Evolutionary conservation across 2,888 invertebrate genomes (phyloP), one percentile per base, ranked within the genome.

Genomic region (Danaus chrysippus): DNA sequence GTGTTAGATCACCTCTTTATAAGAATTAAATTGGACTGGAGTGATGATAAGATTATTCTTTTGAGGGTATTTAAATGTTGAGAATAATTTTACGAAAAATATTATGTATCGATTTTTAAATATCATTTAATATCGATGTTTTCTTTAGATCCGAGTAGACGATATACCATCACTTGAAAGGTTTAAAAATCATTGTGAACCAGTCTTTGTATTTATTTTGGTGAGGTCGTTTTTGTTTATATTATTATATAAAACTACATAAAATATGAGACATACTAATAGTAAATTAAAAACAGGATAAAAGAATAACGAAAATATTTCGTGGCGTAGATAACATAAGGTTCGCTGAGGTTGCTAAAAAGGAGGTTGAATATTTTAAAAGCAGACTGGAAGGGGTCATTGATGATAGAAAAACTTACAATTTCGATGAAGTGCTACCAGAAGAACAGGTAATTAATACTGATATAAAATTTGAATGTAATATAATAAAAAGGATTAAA

Each of bases 21-120:
- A 8, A 83, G 59, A 0, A 76, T 88, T 0, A 91, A 91, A 65
- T 62, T 88, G 11, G 85, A 85, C 56, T 91, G 88, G 89, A 81
- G 83, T 56, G 66, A 81, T 54, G 85, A 84, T 0, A 71, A 78
- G 61, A 74, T 87, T 0, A 69, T 88, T 61, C 69, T 90, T 10
- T 68, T 90, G 0, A 84, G 83, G 75, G 90, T 89, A 71, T 56
- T 12, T 41, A 12, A 1, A 23, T 6, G n/a, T 34, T 34, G 2
- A 23, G 23, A 34, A 34, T 34, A 6, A 34, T 34, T 5, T 5
- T 6, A 34, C 3, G 23, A 2, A 34, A 34, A 34, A 34, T 12
- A 46, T 12, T 43, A 42, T 42, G 9, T 9, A 43, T 9, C n/a
- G 43, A 43, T 43, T 43, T 43, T n/a, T 43, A 13, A 13, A 13